phyloP scores from a whole-genome alignment of 2,113 vertebrate genomes.

The Serinus canaria region DNA sequence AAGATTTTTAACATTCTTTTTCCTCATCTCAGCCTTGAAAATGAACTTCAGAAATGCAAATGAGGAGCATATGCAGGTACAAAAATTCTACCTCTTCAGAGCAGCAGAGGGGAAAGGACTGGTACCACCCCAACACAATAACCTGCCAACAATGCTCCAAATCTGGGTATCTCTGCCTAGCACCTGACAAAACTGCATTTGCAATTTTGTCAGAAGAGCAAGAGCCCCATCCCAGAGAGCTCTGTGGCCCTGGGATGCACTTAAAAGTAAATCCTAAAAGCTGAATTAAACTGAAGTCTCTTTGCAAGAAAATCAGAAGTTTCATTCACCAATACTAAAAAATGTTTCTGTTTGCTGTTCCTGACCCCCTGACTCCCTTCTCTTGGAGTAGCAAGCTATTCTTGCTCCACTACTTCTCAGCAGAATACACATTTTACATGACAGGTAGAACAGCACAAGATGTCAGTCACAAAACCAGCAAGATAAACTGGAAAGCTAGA shows the following conservation, averaged over 20 bases:
- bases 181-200: not conserved
- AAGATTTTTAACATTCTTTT: not conserved
- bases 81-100: not conserved
- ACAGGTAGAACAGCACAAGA: not conserved
- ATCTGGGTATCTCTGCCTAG: not conserved
- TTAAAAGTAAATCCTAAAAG: not conserved
- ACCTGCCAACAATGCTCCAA: not conserved
- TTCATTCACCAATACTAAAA: not conserved
- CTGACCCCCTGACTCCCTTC: not conserved
- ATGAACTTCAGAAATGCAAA: conserved; percentile 18
- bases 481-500: not conserved
- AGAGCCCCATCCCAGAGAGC: not conserved
- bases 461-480: not conserved
- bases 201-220: not conserved
- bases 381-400: not conserved
- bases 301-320: not conserved
- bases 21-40: conserved; percentile 18
- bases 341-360: not conserved
- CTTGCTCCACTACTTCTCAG: not conserved
- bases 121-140: not conserved
- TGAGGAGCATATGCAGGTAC: not conserved
- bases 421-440: not conserved
- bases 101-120: not conserved
- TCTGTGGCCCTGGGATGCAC: not conserved
- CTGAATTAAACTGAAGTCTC: not conserved